These are phyloP conservation scores for Piezodorus guildinii DNA, from an alignment of 1,140 invertebrate species.

Conservation along the genomic window DNA sequence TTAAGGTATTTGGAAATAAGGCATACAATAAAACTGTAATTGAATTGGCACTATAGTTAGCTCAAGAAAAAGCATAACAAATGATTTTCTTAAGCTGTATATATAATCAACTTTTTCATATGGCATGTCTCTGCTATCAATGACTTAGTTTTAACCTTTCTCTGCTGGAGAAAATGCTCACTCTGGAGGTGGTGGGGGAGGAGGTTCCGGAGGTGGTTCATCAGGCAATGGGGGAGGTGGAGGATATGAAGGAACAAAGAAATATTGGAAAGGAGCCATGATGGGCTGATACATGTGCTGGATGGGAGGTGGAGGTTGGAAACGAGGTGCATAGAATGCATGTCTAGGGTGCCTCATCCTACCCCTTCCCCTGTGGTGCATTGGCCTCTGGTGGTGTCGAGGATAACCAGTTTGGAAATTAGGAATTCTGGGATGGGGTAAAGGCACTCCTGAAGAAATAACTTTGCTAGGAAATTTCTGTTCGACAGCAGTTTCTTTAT, in stretches of 20 bases:
- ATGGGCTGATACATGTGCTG: not conserved
- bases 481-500: not conserved
- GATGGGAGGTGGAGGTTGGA: not conserved
- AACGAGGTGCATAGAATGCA: not conserved
- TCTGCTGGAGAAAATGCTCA: not conserved
- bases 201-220: conserved; percentile 19
- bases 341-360: not conserved
- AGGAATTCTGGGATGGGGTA: not conserved
- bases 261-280: not conserved
- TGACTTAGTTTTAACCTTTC: too few relatives aligned
- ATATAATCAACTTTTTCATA: too few relatives aligned
- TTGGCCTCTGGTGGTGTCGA: not conserved
- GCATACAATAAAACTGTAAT: too few relatives aligned
- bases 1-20: too few relatives aligned
- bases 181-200: conserved; percentile 22
- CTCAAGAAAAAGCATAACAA: too few relatives aligned
- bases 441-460: not conserved
- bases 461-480: too few relatives aligned
- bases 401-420: not conserved
- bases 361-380: not conserved
- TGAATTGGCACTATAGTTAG: too few relatives aligned
- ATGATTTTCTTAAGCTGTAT: too few relatives aligned
- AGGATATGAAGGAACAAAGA: conserved; percentile 15
- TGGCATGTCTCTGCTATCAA: too few relatives aligned
- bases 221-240: conserved; percentile 20